Conservation (phyloP, 2,797 vertebrate species). For the Ictinia mississippiensis region DNA sequence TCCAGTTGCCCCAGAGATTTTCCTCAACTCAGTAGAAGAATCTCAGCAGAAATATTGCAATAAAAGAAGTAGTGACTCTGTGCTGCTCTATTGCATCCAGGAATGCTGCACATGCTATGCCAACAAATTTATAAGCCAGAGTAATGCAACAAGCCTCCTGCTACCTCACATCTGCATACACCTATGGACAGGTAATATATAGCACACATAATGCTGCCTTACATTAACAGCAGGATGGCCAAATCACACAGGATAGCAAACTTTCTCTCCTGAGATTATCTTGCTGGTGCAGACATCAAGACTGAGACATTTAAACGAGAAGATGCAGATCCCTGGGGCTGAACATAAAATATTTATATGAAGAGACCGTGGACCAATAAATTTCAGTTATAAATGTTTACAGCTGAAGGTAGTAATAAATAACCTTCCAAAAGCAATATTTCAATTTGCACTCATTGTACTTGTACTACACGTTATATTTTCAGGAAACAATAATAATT, state of each 20-base stretch:
- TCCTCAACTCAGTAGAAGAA: neutral
- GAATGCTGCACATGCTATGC: neutral
- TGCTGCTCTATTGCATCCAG: neutral
- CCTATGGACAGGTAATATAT: neutral
- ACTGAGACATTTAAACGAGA: slow-evolving; percentile 72
- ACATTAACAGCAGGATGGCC: slow-evolving; percentile 2
- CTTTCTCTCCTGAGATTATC: slow-evolving; percentile 61
- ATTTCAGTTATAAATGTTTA: slow-evolving; percentile 78
- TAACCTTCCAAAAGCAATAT: slow-evolving; percentile 75
- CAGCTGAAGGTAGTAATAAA: slow-evolving; percentile 76
- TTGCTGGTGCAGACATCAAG: slow-evolving; percentile 59
- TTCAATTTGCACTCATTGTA: slow-evolving; percentile 75
- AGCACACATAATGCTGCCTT: neutral
- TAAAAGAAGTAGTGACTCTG: neutral
- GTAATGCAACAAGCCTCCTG: neutral
- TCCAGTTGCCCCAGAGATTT: neutral
- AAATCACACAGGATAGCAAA: slow-evolving; percentile 46
- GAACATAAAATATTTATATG: slow-evolving; percentile 81
- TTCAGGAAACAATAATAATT: slow-evolving; percentile 78
- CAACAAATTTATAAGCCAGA: neutral
- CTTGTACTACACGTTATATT: slow-evolving; percentile 44
- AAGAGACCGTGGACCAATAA: slow-evolving; percentile 73
- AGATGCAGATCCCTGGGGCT: slow-evolving; percentile 73
- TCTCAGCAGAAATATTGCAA: neutral
- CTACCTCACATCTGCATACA: neutral